Conservation (phyloP, 2,797 vertebrate species). For the Erpetoichthys calabaricus region DNA sequence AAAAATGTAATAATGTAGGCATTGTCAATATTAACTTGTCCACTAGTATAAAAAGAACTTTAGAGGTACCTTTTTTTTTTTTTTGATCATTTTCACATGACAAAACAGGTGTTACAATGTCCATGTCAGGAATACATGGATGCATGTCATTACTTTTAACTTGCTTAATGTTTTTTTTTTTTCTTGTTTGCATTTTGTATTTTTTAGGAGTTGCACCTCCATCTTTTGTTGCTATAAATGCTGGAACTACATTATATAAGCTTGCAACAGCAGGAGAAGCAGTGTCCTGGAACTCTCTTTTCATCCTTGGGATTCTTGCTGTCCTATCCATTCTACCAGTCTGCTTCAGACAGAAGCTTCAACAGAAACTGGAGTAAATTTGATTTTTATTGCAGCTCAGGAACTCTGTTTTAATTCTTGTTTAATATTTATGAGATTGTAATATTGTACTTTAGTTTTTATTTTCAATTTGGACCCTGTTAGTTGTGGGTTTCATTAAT, state of each 20-base stretch:
- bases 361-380: conserved; percentile 78
- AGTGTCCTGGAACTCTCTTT: conserved; percentile 92
- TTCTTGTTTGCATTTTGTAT: conserved; percentile 5
- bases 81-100: too few relatives aligned
- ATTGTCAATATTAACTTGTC: too few relatives aligned
- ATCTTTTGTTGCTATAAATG: conserved; percentile 94
- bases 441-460: too few relatives aligned
- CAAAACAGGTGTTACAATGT: neutral
- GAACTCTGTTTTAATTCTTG: conserved; percentile 1
- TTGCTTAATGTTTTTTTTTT: neutral
- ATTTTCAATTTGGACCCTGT: too few relatives aligned
- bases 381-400: conserved; percentile 31
- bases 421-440: too few relatives aligned
- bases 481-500: too few relatives aligned
- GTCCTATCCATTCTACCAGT: conserved; percentile 87
- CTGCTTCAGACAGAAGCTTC: conserved; percentile 85
- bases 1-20: too few relatives aligned
- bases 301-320: conserved; percentile 77
- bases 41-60: too few relatives aligned
- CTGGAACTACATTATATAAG: conserved; percentile 91
- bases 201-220: conserved; percentile 84
- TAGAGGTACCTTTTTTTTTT: too few relatives aligned
- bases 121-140: neutral
- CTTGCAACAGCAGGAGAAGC: conserved; percentile 94
- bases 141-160: neutral